These are phyloP conservation scores for Dolichoris vasculosae DNA, from an alignment of 1,140 invertebrate genomes.

Conservation along the genomic window DNA sequence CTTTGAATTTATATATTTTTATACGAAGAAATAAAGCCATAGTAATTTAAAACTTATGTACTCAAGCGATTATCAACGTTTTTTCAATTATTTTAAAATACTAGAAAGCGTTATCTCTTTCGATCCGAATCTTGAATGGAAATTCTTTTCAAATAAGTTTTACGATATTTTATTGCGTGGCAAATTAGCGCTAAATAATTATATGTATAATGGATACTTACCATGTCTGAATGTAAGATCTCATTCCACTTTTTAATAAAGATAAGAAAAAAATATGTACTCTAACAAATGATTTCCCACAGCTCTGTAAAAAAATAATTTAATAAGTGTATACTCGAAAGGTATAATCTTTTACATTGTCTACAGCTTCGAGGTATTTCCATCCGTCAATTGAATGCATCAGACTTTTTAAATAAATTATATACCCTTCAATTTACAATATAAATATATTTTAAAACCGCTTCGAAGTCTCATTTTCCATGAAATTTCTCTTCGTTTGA, in stretches of 20 bases:
- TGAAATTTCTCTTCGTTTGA: not conserved
- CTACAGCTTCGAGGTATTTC: not conserved
- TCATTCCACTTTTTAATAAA: not conserved
- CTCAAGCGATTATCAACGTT: not conserved
- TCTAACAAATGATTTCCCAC: constrained; percentile 4
- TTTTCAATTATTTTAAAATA: not conserved
- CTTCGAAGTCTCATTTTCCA: not conserved
- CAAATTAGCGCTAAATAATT: constrained; percentile 11
- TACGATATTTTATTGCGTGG: not conserved
- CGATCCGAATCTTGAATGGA: not conserved
- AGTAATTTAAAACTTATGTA: not conserved
- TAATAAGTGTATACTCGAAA: not conserved
- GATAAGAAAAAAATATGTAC: not conserved
- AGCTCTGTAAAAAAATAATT: not conserved
- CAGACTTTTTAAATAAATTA: not conserved
- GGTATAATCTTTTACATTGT: constrained; percentile 27
- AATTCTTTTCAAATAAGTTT: not conserved
- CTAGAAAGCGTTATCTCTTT: not conserved
- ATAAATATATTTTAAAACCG: not conserved
- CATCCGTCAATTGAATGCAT: constrained; percentile 1
- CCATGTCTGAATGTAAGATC: not conserved
- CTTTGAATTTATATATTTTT: not conserved
- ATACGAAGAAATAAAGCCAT: not conserved
- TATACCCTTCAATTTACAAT: not conserved
- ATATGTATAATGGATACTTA: not conserved